Evolutionary conservation across 2,113 vertebrate genomes (phyloP).

Genomic region (Hydropotes inermis): DNA sequence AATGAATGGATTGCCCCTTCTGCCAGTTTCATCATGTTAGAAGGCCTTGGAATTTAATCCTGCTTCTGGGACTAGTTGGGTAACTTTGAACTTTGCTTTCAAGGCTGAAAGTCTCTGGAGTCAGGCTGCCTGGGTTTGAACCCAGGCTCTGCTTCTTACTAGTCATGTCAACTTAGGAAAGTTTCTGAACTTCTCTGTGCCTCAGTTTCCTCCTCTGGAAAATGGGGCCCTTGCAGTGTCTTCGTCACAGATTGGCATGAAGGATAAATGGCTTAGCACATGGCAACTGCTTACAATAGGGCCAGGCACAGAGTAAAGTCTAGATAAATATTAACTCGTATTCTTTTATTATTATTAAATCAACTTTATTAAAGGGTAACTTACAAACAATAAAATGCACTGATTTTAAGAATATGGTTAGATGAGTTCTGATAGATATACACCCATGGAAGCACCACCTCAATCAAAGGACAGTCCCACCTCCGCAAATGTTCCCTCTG

Average conservation of each 20-base stretch:
- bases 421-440: background rate
- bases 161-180: background rate
- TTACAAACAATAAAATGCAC: background rate
- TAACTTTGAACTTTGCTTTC: background rate
- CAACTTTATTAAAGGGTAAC: background rate
- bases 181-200: background rate
- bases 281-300: background rate
- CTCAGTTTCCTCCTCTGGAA: constrained; percentile 22
- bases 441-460: background rate
- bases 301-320: background rate
- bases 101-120: background rate
- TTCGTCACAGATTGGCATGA: rapidly evolving
- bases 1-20: background rate
- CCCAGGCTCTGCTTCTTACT: background rate
- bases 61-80: background rate
- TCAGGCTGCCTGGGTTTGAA: background rate
- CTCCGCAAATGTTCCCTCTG: background rate
- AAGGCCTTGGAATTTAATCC: background rate
- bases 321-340: background rate
- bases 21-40: background rate
- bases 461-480: background rate
- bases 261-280: background rate
- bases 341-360: background rate
- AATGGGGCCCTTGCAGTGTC: background rate
- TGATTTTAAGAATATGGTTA: background rate